Evolutionary conservation across 2,888 invertebrate species (phyloP).

Genomic region (Acrobasis suavella): DNA sequence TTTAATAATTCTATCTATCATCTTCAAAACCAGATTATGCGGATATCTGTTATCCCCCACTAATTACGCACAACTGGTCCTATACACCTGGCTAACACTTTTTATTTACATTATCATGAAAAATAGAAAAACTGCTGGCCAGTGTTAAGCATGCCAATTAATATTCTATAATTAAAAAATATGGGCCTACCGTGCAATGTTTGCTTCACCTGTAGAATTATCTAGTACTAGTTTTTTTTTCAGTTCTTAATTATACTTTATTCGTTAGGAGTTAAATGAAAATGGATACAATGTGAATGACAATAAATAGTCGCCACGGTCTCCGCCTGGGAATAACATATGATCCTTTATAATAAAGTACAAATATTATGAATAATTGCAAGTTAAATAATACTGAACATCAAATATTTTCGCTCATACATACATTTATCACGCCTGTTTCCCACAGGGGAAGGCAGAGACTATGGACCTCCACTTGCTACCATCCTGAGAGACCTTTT

Average conservation of each 20-base stretch:
- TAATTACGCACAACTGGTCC: conserved; percentile 58
- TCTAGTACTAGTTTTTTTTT: background rate
- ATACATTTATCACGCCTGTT: no score
- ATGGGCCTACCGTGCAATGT: conserved; percentile 4
- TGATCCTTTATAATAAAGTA: no score
- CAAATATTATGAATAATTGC: no score
- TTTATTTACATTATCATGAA: conserved; percentile 55
- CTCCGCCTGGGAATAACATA: no score
- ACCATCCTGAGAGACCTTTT: no score
- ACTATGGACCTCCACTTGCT: no score
- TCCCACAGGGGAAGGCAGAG: no score
- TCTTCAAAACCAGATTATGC: conserved; percentile 59
- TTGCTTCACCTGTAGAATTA: conserved; percentile 13
- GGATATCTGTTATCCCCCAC: conserved; percentile 51
- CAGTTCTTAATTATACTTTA: conserved; percentile 11
- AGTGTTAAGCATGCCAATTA: conserved; percentile 35
- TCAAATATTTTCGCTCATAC: no score
- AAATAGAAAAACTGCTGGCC: conserved; percentile 54
- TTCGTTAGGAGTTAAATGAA: conserved; percentile 1
- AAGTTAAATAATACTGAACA: no score
- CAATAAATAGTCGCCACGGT: no score
- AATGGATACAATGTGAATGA: background rate
- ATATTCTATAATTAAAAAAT: conserved; percentile 23
- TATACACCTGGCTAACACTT: conserved; percentile 58
- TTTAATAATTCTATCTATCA: conserved; percentile 36